Evolutionary conservation across 2,797 vertebrate species (phyloP).

Genomic region (Phoxinus dragarum): DNA sequence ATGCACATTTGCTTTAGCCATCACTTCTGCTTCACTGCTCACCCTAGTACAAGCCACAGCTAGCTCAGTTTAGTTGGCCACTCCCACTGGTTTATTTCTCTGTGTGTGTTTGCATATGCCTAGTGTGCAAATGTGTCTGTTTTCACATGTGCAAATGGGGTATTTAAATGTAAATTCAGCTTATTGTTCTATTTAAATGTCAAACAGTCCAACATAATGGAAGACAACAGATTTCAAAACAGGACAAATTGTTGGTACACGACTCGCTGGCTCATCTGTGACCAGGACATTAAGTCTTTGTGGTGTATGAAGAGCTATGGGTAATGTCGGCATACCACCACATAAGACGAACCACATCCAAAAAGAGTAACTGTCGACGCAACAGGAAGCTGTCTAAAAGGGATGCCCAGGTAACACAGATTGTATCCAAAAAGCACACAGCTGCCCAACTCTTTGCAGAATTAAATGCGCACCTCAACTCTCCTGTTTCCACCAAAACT

Average conservation of each 20-base stretch:
- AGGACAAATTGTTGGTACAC: too few relatives aligned
- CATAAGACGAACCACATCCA: neutral
- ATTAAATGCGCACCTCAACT: too few relatives aligned
- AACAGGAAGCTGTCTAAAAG: neutral
- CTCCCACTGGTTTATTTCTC: constrained; percentile 36
- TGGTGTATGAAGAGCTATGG: neutral
- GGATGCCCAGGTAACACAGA: neutral
- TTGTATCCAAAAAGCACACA: neutral
- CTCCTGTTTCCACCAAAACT: too few relatives aligned
- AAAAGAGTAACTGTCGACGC: neutral
- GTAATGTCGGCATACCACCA: neutral
- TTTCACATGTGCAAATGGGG: neutral
- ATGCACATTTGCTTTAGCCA: constrained; percentile 53
- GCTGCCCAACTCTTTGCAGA: too few relatives aligned
- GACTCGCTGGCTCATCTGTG: too few relatives aligned
- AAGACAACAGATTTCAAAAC: neutral
- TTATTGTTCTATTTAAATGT: neutral
- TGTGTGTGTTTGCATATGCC: constrained; percentile 22
- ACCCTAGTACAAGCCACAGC: constrained; percentile 35
- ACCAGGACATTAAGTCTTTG: neutral
- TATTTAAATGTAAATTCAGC: neutral
- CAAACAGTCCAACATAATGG: neutral
- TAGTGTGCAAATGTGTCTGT: constrained; percentile 1
- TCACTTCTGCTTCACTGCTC: constrained; percentile 57
- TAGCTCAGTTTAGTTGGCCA: constrained; percentile 30